Base-by-base conservation (phyloP, 2,113 vertebrate genomes). In the Columbina picui region DNA sequence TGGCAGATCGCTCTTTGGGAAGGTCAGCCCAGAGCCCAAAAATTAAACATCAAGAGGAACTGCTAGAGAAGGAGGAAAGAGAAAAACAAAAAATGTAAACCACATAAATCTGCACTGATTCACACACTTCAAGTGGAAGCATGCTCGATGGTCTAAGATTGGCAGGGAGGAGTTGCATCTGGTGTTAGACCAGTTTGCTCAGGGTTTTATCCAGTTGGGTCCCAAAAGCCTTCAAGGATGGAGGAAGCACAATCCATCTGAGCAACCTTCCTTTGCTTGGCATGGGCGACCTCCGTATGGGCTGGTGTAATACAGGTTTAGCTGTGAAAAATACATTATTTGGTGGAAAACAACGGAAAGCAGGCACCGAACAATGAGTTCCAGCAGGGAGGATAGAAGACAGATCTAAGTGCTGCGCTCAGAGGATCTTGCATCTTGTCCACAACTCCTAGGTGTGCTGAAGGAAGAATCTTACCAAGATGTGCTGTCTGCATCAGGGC, bases 401-500 rank as follows among this genome's bases (percentile, higher is more conserved):
- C 29, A 38, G 32, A 5, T 13, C n/a, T 25, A 10, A 4, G n/a
- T 1, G 56, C 32, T 52, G 53, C 36, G 10, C 53, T 11, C 25
- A 8, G 43, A 55, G 27, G 3, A 4, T 82, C 69, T 30, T 57
- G 26, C 36, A 6, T n/a, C 87, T 3, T 39, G 20, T 7, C 76
- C 38, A 1, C 34, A n/a, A 3, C 3, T 36, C 22, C 6, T 11
- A 20, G 27, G 6, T n/a, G 32, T 30, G 38, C 16, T 59, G 1
- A 19, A 1, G 8, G 34, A n/a, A 4, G 25, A 4, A 1, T 39
- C 20, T 29, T 10, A 6, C 41, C 49, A 29, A 21, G 12, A 45
- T 2, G 1, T 0, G 3, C 20, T 26, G 29, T 2, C 3, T 25
- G 6, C 21, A 11, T 7, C 39, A 18, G 47, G 26, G 3, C 19